These are phyloP conservation scores for Drosophila hydei DNA, from an alignment of 1,140 invertebrate genomes.

Conservation along the genomic window DNA sequence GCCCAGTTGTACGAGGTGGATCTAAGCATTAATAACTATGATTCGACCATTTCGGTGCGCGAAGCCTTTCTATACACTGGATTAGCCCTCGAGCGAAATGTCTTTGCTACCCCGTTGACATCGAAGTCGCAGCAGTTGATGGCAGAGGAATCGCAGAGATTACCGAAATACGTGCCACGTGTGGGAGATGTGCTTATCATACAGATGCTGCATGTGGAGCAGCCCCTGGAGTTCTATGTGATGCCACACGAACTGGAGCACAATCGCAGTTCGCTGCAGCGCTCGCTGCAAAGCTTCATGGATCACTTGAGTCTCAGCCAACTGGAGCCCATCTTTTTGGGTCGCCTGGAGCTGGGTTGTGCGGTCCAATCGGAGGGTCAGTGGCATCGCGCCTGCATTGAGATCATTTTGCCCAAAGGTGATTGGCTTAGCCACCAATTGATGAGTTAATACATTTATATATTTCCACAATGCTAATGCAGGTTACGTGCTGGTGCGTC, in stretches of 20 bases:
- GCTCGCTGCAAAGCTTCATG: slow-evolving; percentile 32
- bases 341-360: slow-evolving; percentile 47
- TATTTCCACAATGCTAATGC: too few relatives aligned
- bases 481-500: slow-evolving; percentile 58
- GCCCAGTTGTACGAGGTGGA: slow-evolving; percentile 52
- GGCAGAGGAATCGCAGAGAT: slow-evolving; percentile 13
- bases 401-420: slow-evolving; percentile 53
- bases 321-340: slow-evolving; percentile 58
- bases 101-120: not conserved
- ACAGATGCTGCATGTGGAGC: slow-evolving; percentile 49
- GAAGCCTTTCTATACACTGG: slow-evolving; percentile 77
- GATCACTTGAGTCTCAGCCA: slow-evolving; percentile 1
- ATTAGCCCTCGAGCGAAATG: slow-evolving; percentile 39
- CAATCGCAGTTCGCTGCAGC: not conserved
- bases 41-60: slow-evolving; percentile 52
- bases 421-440: not conserved
- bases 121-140: not conserved
- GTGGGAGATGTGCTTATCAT: slow-evolving; percentile 40
- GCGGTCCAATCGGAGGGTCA: slow-evolving; percentile 34
- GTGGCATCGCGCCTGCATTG: slow-evolving; percentile 68
- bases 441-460: too few relatives aligned
- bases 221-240: slow-evolving; percentile 61
- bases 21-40: slow-evolving; percentile 40
- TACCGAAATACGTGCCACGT: slow-evolving; percentile 5
- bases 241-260: slow-evolving; percentile 37